Base-by-base conservation (phyloP, 2,888 invertebrate species). In the Gasteruption jaculator region DNA sequence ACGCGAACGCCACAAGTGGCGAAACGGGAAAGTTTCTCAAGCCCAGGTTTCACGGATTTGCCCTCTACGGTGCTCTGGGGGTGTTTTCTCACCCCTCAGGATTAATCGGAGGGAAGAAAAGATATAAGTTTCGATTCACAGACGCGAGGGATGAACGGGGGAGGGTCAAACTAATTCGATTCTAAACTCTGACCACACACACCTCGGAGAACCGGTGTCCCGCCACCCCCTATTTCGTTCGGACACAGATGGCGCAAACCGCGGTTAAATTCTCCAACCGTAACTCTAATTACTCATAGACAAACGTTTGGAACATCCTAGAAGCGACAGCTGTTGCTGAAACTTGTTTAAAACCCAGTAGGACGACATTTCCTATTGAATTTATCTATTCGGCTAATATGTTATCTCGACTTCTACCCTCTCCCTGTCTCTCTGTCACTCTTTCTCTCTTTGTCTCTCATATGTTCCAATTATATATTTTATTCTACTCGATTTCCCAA, bases 251-350 rank as follows among this genome's bases (percentile, higher is more conserved):
- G 69, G 68, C 63, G 64, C 66, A 64, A 66, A 70, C 67, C 69
- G 63, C 65, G 65, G 68, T 68, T 68, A 61, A 69, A 70, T 69
- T 70, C 69, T 68, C 65, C 63, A 67, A 60, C 66, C 65, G 66
- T 67, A 68, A 66, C 68, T 69, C 70, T 68, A 70, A 70, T 70
- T 70, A 68, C 70, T 69, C 70, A 69, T 70, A 70, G 69, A 69
- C 68, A 64, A 65, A 53, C 61, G n/a, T n/a, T n/a, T n/a, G n/a
- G n/a, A n/a, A 57, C 61, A 58, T 60, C 54, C 50, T 52, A 60
- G n/a, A 50, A 56, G 65, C 65, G 60, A 65, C 67, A 69, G 68
- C 69, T 66, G 71, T 61, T 59, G 61, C 52, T 57, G 68, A 65
- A 67, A 69, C 66, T 68, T 68, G 67, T 60, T 58, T 58, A 61